Conservation (phyloP, 1,140 invertebrate species). For the Halictus rubicundus region DNA sequence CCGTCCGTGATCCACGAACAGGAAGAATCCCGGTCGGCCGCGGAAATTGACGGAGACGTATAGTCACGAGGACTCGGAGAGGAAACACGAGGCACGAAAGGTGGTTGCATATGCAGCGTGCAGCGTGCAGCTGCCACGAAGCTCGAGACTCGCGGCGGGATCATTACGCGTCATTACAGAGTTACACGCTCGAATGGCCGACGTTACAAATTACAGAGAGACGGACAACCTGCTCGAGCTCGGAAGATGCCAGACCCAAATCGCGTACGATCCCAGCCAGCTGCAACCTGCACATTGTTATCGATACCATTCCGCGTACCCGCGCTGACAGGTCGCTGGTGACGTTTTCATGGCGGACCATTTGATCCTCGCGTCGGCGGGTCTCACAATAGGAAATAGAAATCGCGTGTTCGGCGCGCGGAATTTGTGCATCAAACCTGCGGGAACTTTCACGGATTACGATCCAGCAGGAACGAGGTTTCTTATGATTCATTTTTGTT, state of each 20-base stretch:
- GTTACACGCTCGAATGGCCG: slow-evolving; percentile 68
- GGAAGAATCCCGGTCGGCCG: background rate
- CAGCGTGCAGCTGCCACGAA: slow-evolving; percentile 38
- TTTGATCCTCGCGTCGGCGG: background rate
- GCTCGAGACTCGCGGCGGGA: slow-evolving; percentile 52
- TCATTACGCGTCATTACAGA: slow-evolving; percentile 69
- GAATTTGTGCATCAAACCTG: too few relatives aligned
- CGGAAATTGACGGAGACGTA: background rate
- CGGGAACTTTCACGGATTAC: too few relatives aligned
- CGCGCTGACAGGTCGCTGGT: slow-evolving; percentile 18
- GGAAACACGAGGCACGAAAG: background rate
- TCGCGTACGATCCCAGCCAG: slow-evolving; percentile 13
- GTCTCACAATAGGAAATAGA: background rate
- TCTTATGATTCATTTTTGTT: too few relatives aligned
- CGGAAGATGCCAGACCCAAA: background rate
- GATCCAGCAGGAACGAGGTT: too few relatives aligned
- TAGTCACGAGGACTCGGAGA: background rate
- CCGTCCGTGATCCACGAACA: background rate
- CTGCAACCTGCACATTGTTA: slow-evolving; percentile 39
- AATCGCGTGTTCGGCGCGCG: too few relatives aligned
- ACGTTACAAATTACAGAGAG: slow-evolving; percentile 68
- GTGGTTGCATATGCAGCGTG: slow-evolving; percentile 1
- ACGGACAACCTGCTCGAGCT: slow-evolving; percentile 50
- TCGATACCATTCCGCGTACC: slow-evolving; percentile 36
- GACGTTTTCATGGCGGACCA: slow-evolving; percentile 26